phyloP scores from a whole-genome alignment of 2,113 vertebrate genomes.

The Melanotaenia duboulayi region DNA sequence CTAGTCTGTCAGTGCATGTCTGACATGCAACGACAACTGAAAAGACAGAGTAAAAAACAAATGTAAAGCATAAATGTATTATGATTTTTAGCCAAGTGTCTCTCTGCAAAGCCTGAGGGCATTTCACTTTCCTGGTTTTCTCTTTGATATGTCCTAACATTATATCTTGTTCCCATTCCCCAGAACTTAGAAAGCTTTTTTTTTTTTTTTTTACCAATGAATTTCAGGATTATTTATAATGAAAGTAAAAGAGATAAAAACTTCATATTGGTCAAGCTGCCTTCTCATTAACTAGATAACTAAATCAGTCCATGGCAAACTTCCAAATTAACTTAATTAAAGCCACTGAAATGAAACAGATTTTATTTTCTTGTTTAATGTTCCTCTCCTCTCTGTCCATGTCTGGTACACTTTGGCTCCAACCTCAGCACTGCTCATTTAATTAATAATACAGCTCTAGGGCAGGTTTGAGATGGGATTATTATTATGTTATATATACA shows the following conservation, averaged over 20 bases:
- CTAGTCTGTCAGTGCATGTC: background rate
- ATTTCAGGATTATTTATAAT: conserved; percentile 40
- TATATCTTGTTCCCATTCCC: conserved; percentile 47
- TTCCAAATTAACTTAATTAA: background rate
- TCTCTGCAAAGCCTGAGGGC: conserved; percentile 20
- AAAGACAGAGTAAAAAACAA: no score
- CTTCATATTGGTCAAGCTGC: conserved; percentile 2
- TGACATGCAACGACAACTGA: background rate
- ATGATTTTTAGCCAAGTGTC: conserved; percentile 4
- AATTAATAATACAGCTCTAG: no score
- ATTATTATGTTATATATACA: no score
- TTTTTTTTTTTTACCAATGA: conserved; percentile 59
- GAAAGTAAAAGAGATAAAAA: conserved; percentile 29
- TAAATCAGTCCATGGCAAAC: background rate
- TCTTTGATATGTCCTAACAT: conserved; percentile 49
- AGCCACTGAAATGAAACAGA: background rate
- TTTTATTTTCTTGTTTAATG: background rate
- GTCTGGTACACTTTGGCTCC: no score
- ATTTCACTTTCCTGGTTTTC: conserved; percentile 46
- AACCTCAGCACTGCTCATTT: no score
- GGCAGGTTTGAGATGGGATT: no score
- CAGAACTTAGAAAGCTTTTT: conserved; percentile 37
- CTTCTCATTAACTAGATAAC: conserved; percentile 7
- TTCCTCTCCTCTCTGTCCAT: background rate
- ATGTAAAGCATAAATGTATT: background rate